A percentile compares a stretch with the other conserved stretches of the same genome.
Evolutionary conservation across 1,140 invertebrate species (phyloP).

Genomic region (Ridgeia piscesae): DNA sequence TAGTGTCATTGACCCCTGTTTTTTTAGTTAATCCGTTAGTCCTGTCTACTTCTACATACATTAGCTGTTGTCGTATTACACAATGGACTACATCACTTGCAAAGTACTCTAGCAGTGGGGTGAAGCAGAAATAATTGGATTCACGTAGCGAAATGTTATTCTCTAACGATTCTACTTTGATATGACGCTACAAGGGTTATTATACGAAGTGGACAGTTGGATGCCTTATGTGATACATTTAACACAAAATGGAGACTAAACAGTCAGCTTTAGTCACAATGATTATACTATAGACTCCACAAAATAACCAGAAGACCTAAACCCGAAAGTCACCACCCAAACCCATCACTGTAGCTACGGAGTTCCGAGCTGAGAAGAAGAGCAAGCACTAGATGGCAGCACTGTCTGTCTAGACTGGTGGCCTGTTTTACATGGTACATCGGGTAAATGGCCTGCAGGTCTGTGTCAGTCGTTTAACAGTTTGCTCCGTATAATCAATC

Average conservation of each 20-base stretch:
- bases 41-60: not conserved
- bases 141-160: not conserved
- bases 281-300: too few species aligned
- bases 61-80: not conserved
- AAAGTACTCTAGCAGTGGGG: not conserved
- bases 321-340: too few species aligned
- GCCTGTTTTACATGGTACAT: not conserved
- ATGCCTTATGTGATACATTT: not conserved
- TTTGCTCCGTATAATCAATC: too few species aligned
- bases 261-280: too few species aligned
- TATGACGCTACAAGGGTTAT: not conserved
- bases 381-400: not conserved
- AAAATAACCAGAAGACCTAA: too few species aligned
- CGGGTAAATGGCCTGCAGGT: not conserved
- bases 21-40: too few species aligned
- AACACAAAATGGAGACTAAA: too few species aligned
- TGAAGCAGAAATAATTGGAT: not conserved
- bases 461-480: too few species aligned
- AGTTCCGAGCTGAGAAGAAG: too few species aligned
- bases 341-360: too few species aligned
- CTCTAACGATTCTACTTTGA: not conserved
- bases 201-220: not conserved
- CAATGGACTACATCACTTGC: not conserved
- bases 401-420: not conserved
- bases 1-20: not conserved